A percentile compares a stretch with the other conserved stretches of the same genome.
These are phyloP conservation scores for Pseudoips prasinana DNA, from an alignment of 2,888 invertebrate genomes.

Conservation along the genomic window DNA sequence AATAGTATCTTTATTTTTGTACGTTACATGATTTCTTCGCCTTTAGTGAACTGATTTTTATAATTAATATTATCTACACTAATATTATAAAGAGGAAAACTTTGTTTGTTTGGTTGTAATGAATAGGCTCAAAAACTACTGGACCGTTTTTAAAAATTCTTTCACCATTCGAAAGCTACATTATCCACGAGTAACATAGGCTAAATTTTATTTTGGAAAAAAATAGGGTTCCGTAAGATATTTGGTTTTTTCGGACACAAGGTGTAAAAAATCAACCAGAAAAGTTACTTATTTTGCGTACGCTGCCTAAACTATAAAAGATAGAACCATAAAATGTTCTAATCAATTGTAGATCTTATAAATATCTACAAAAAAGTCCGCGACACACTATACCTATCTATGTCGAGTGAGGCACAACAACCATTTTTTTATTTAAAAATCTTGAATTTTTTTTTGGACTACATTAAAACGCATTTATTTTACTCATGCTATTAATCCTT, in stretches of 20 bases:
- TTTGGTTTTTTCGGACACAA: conserved; percentile 8
- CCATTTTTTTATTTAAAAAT: not conserved
- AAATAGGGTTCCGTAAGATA: conserved; percentile 1
- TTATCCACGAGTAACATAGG: too few relatives aligned
- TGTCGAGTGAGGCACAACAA: conserved; percentile 5
- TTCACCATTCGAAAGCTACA: not conserved
- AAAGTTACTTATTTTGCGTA: conserved; percentile 16
- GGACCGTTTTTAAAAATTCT: not conserved
- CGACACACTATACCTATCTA: conserved; percentile 6
- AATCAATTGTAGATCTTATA: conserved; percentile 6
- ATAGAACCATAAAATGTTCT: not conserved
- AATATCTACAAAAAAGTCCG: conserved; percentile 6
- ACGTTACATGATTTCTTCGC: too few relatives aligned
- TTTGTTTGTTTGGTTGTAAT: not conserved
- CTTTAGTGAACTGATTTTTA: too few relatives aligned
- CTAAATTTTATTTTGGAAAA: not conserved
- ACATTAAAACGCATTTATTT: not conserved
- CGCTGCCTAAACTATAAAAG: too few relatives aligned
- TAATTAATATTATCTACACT: too few relatives aligned
- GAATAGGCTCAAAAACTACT: not conserved
- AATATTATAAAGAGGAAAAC: not conserved
- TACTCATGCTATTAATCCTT: too few relatives aligned
- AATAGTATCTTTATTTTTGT: too few relatives aligned
- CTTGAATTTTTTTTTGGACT: not conserved
- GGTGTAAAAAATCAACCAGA: conserved; percentile 15